Percentiles rank a stretch among this genome's conserved stretches.
Evolutionary conservation across 2,888 invertebrate genomes (phyloP).

Genomic region (Hymenopus coronatus): DNA sequence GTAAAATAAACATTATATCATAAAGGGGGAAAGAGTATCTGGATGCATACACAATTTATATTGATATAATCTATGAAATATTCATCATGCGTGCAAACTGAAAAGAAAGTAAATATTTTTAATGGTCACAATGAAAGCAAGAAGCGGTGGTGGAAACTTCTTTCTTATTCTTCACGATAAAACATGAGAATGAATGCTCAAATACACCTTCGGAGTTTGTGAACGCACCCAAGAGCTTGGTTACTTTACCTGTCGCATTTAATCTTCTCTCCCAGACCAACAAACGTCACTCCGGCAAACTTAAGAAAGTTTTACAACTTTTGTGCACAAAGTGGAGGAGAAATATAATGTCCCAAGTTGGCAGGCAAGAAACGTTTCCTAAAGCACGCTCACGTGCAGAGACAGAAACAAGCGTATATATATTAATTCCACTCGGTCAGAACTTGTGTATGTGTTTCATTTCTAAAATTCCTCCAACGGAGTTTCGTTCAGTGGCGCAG

Average conservation of each 20-base stretch:
- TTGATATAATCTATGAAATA: too few relatives aligned
- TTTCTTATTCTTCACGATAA: too few relatives aligned
- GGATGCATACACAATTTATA: too few relatives aligned
- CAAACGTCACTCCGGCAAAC: neutral
- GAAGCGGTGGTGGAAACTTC: too few relatives aligned
- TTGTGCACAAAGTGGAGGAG: neutral
- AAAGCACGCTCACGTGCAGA: neutral
- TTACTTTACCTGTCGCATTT: neutral
- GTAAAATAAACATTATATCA: too few relatives aligned
- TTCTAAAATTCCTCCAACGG: neutral
- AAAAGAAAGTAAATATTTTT: too few relatives aligned
- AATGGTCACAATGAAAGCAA: too few relatives aligned
- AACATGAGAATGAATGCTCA: too few relatives aligned
- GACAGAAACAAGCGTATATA: neutral
- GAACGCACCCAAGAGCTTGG: neutral
- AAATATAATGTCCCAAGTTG: neutral
- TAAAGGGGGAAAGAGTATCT: too few relatives aligned
- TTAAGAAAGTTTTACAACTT: neutral
- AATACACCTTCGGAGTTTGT: neutral
- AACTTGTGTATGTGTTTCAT: neutral
- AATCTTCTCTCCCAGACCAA: neutral
- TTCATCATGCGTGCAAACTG: too few relatives aligned
- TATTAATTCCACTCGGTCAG: neutral
- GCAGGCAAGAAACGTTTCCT: neutral
- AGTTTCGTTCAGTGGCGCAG: neutral